Evolutionary conservation across 37 sponge, comb jelly and placozoan species (phyloP), one percentile per base, ranked within the genome.

Genomic region (Hexactinellida sp.): DNA sequence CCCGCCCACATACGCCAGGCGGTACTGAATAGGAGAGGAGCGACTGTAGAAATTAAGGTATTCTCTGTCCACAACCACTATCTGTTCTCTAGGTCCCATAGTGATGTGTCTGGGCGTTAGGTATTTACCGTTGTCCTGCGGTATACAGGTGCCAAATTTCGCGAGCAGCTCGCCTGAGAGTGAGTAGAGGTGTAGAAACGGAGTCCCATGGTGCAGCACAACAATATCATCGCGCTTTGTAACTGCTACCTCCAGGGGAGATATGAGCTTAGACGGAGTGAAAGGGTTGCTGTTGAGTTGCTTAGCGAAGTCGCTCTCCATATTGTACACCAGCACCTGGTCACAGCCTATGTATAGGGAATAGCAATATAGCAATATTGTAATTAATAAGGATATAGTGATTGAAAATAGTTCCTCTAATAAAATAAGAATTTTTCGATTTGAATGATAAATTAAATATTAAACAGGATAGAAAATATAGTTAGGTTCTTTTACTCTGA

Each of bases 101-200:
- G 76, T 25, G 76, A 63, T 10, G 76, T 63, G 76, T 63, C 76
- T 10, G 76, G 76, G 76, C 13, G 76, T 63, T 10, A 63, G 30
- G 76, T 25, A n/a, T n/a, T 63, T 63, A n/a, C 76, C 76, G 34
- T 63, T 63, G 3, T 63, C 76, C 21, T 63, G 21, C 3, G 76
- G 76, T 3, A 63, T n/a, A 63, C 76, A 63, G 76, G 76, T 63
- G 76, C 76, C 76, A n/a, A 63, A 63, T n/a, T 63, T 63, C 28
- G 76, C 76, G 28, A 63, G 76, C 34, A 63, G 76, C 34, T 63
- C 76, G 3, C 76, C 76, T 63, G 76, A 63, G 25, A 63, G 3
- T 7, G 76, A 63, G 76, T 63, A 63, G 76, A 63, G 32, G 76
- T 63, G 76, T 63, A 63, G 76, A 23, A 63, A 63, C 28, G 76